Evolutionary conservation across 2,797 vertebrate genomes (phyloP).

Genomic region (Eleutherodactylus coqui): DNA sequence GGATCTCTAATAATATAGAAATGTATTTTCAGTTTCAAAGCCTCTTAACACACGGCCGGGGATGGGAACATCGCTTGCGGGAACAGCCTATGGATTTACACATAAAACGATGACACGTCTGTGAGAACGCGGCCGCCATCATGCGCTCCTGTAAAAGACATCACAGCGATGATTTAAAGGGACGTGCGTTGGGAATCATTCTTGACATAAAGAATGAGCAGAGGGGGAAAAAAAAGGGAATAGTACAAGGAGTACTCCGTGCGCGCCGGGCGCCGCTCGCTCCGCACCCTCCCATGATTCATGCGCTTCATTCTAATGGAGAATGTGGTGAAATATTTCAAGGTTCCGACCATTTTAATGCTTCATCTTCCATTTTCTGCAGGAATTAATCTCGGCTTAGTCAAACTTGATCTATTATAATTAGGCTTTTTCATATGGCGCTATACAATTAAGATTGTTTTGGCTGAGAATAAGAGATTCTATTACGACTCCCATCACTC

Average conservation of each 20-base stretch:
- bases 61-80: conserved; percentile 19
- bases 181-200: conserved; percentile 18
- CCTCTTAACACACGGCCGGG: conserved; percentile 20
- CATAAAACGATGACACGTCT: conserved; percentile 50
- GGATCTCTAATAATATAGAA: conserved; percentile 26
- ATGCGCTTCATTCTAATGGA: conserved; percentile 48
- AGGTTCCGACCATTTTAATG: conserved; percentile 57
- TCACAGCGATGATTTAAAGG: conserved; percentile 51
- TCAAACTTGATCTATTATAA: conserved; percentile 64
- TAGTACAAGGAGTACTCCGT: background rate
- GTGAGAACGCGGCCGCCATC: background rate
- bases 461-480: conserved; percentile 61
- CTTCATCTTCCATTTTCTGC: conserved; percentile 54
- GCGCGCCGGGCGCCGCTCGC: conserved; percentile 6
- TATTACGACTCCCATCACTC: conserved; percentile 59
- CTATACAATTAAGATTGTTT: conserved; percentile 62
- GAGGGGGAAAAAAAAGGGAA: background rate
- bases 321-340: conserved; percentile 57
- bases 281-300: conserved; percentile 53
- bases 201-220: conserved; percentile 25
- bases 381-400: conserved; percentile 59
- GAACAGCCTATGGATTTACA: conserved; percentile 42
- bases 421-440: conserved; percentile 54
- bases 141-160: conserved; percentile 10
- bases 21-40: conserved; percentile 49